Evolutionary conservation across 2,113 vertebrate genomes (phyloP).

Genomic region (Felis chaus): DNA sequence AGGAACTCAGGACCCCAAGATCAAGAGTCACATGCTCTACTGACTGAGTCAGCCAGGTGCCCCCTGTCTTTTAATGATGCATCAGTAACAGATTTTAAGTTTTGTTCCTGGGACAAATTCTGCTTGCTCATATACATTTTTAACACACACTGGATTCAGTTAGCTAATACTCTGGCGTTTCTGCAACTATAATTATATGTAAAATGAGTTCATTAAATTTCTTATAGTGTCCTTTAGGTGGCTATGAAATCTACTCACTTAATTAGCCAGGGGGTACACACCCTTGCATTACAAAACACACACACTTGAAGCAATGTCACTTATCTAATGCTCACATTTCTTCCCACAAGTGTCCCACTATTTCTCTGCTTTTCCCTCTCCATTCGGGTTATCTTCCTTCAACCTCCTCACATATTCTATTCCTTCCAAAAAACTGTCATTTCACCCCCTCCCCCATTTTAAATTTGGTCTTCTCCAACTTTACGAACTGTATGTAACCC

Average conservation of each 20-base stretch:
- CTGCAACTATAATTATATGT: background rate
- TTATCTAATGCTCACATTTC: background rate
- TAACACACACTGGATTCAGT: background rate
- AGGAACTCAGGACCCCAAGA: background rate
- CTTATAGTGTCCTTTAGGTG: background rate
- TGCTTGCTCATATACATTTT: background rate
- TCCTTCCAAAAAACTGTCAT: background rate
- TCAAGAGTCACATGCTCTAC: background rate
- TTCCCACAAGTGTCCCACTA: background rate
- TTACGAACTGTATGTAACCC: background rate
- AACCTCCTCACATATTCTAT: background rate
- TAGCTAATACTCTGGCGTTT: background rate
- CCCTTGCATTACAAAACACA: background rate
- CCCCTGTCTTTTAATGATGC: background rate
- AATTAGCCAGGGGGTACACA: background rate
- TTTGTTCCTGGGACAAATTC: background rate
- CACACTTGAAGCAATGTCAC: background rate
- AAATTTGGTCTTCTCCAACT: background rate
- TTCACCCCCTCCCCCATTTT: background rate
- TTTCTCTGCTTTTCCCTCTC: background rate
- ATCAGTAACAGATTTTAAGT: background rate
- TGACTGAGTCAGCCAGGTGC: background rate
- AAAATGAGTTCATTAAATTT: background rate
- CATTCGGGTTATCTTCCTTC: background rate
- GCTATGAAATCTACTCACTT: background rate